A percentile compares a stretch with the other conserved stretches of the same genome.
Conservation (phyloP, 1,140 invertebrate genomes). For the Asobara japonica region DNA sequence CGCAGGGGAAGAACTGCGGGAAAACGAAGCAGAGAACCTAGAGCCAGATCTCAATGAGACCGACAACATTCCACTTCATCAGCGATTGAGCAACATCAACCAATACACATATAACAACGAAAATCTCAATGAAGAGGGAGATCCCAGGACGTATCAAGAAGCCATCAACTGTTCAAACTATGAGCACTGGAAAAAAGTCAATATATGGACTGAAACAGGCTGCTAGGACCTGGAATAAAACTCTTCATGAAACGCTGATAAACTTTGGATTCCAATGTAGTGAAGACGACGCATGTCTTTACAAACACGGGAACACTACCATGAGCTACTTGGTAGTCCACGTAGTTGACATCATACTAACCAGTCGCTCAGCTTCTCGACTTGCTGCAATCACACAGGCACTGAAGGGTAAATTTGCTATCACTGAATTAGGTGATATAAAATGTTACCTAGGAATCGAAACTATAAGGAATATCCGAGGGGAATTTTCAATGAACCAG, state of each 20-base stretch:
- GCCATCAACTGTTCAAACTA: background rate
- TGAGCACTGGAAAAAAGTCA: conserved; percentile 36
- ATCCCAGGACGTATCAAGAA: background rate
- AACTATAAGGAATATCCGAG: conserved; percentile 9
- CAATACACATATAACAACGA: background rate
- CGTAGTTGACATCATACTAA: conserved; percentile 16
- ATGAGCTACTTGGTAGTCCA: conserved; percentile 4
- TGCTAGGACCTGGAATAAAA: conserved; percentile 43
- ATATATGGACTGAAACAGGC: conserved; percentile 51
- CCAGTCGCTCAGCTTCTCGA: background rate
- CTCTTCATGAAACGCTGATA: conserved; percentile 20
- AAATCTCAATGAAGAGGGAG: background rate
- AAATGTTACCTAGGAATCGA: conserved; percentile 24
- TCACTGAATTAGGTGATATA: background rate
- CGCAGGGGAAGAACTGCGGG: too few species aligned
- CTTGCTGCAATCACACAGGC: background rate
- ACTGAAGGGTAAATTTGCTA: background rate
- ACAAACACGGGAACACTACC: background rate
- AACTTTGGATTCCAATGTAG: conserved; percentile 27
- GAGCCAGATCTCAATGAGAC: background rate
- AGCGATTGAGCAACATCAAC: background rate
- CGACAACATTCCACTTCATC: background rate
- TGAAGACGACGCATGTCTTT: conserved; percentile 27
- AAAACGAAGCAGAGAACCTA: too few species aligned
- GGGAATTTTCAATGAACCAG: conserved; percentile 25